Evolutionary conservation across 1,140 invertebrate species (phyloP).

Genomic region (Brachionus rubens): DNA sequence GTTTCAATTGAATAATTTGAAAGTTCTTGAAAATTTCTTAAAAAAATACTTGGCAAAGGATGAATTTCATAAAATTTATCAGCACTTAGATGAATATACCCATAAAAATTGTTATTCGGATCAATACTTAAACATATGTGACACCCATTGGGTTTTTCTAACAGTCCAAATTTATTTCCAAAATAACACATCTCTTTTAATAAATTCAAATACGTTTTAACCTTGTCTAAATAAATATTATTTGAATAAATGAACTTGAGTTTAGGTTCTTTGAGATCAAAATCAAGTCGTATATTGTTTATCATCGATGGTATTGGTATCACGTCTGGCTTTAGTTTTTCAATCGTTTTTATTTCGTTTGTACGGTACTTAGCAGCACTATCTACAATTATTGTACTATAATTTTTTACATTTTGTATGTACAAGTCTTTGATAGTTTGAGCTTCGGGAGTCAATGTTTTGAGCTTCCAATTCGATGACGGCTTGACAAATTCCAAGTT

Average conservation of each 20-base stretch:
- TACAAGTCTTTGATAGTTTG: background rate
- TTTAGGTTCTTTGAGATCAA: background rate
- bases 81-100: conserved; percentile 9
- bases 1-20: conserved; percentile 29
- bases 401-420: background rate
- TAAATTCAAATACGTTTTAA: background rate
- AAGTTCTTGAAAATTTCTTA: conserved; percentile 11
- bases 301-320: background rate
- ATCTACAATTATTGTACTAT: background rate
- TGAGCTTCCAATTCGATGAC: background rate
- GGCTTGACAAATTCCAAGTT: background rate
- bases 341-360: conserved; percentile 1
- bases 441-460: background rate
- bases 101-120: conserved; percentile 7
- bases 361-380: background rate
- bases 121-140: conserved; percentile 11
- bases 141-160: conserved; percentile 15
- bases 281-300: background rate
- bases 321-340: background rate
- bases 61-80: background rate
- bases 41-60: conserved; percentile 21
- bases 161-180: background rate
- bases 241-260: background rate
- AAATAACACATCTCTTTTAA: conserved; percentile 30
- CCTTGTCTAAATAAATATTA: background rate